Percentiles rank a stretch among this genome's conserved stretches.
These are phyloP conservation scores for Gnathonemus longibarbis DNA, from an alignment of 2,113 vertebrate genomes.

Conservation along the genomic window DNA sequence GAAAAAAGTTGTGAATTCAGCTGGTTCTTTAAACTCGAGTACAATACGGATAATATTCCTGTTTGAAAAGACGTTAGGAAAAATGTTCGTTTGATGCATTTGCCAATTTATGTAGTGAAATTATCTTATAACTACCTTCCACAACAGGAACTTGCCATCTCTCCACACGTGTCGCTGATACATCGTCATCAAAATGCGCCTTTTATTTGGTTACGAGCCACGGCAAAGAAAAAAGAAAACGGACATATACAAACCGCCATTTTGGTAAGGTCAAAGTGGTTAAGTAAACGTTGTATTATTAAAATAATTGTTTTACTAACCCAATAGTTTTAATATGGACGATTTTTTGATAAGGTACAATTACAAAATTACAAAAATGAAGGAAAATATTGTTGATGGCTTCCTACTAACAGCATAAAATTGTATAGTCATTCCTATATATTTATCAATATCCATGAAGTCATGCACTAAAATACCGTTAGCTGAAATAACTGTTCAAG, in stretches of 20 bases:
- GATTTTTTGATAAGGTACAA: neutral
- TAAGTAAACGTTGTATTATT: neutral
- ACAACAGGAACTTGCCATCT: neutral
- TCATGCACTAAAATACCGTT: neutral
- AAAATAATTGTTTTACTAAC: neutral
- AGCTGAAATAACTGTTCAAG: neutral
- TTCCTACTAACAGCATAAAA: neutral
- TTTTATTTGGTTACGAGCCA: neutral
- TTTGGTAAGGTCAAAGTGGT: constrained; percentile 10
- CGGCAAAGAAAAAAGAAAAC: neutral
- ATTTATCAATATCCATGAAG: neutral
- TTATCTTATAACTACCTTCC: neutral
- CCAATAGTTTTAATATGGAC: neutral
- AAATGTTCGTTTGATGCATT: neutral
- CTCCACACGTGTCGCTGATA: neutral
- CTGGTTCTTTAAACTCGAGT: neutral
- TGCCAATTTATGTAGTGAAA: neutral
- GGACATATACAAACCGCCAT: neutral
- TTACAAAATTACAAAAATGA: neutral
- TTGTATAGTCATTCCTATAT: neutral
- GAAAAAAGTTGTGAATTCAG: neutral
- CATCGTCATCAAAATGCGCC: constrained; percentile 16
- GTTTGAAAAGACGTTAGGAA: neutral
- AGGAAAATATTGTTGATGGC: neutral
- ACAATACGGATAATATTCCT: neutral